phyloP scores from a whole-genome alignment of 2,797 vertebrate genomes.

The Bradypodion ventrale region DNA sequence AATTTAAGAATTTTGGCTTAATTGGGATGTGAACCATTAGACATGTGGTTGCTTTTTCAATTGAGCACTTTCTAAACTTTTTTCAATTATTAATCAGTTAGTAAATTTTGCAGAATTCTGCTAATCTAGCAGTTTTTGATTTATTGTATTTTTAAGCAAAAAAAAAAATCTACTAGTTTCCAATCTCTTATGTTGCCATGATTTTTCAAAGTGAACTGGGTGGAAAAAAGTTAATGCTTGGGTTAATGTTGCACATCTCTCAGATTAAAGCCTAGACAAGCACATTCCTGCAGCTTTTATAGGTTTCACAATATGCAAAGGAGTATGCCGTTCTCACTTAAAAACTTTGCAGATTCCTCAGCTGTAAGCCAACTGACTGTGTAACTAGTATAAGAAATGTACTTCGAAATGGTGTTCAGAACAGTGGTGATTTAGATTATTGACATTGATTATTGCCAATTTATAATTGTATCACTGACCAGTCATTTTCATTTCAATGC shows the following conservation, averaged over 20 bases:
- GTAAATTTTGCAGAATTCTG: not conserved
- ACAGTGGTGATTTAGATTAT: not conserved
- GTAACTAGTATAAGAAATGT: not conserved
- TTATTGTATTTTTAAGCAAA: not conserved
- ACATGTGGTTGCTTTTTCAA: not conserved
- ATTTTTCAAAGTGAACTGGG: not conserved
- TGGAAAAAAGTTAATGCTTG: not conserved
- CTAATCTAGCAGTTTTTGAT: not conserved
- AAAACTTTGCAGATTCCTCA: not conserved
- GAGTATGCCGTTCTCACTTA: not conserved
- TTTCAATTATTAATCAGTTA: not conserved
- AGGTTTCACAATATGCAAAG: not conserved
- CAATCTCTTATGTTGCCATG: not conserved
- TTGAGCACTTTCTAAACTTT: not conserved
- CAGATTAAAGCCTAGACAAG: not conserved
- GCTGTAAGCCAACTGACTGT: not conserved
- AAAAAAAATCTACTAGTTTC: not conserved
- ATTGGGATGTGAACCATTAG: not conserved
- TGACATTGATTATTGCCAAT: not conserved
- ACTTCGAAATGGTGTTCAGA: not conserved
- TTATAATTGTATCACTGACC: not conserved
- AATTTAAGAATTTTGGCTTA: conserved; percentile 1
- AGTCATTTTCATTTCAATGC: not conserved
- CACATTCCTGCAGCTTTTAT: not conserved
- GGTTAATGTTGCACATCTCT: not conserved